Evolutionary conservation across 2,113 vertebrate genomes (phyloP).

Genomic region (Chinchilla lanigera): DNA sequence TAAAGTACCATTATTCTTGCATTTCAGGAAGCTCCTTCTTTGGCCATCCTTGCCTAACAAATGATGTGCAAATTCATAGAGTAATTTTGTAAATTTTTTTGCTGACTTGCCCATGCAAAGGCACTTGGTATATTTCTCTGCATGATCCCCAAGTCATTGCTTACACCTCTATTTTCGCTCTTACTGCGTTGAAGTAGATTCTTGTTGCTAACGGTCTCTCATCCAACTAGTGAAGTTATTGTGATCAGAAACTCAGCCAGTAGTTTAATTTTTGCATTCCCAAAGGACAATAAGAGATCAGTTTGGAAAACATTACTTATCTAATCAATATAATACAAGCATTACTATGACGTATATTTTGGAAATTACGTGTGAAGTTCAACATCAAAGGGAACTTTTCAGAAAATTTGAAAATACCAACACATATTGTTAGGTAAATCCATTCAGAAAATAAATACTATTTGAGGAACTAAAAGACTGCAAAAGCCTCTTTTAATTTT

Average conservation of each 20-base stretch:
- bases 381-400: background rate
- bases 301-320: background rate
- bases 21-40: background rate
- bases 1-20: background rate
- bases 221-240: background rate
- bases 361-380: background rate
- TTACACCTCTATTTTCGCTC: background rate
- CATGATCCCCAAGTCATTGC: background rate
- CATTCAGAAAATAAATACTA: background rate
- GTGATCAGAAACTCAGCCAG: background rate
- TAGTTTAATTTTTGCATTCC: background rate
- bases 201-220: background rate
- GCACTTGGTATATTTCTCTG: background rate
- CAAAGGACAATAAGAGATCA: background rate
- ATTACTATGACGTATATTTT: background rate
- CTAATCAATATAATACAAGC: background rate
- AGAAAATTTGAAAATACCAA: conserved; percentile 44
- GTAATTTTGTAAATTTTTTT: background rate
- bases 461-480: background rate
- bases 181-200: background rate
- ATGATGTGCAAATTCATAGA: background rate
- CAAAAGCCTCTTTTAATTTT: background rate
- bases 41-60: background rate
- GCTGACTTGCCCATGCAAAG: background rate
- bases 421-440: background rate